A percentile compares a stretch with the other conserved stretches of the same genome.
Conservation (phyloP, 2,888 invertebrate genomes). For the Fragum fragum region DNA sequence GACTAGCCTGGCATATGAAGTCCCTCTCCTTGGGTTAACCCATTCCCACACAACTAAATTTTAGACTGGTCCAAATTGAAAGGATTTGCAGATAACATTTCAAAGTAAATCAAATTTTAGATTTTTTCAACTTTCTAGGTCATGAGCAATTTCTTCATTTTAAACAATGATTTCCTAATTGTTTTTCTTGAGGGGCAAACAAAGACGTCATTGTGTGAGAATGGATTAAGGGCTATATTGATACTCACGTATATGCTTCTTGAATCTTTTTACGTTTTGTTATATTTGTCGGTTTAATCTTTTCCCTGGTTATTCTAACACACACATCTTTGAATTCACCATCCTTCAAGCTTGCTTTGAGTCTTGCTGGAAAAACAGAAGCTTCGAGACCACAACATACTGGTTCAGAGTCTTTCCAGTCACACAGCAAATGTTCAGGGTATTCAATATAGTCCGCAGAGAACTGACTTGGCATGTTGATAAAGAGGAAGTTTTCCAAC, state of each 20-base stretch:
- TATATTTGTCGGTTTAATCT: conserved; percentile 56
- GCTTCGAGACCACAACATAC: conserved; percentile 52
- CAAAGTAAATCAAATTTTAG: too few relatives aligned
- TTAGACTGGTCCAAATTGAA: too few relatives aligned
- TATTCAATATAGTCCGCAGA: background rate
- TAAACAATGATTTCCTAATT: too few relatives aligned
- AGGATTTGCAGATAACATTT: too few relatives aligned
- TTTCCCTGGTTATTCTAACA: conserved; percentile 51
- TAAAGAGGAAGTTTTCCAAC: conserved; percentile 47
- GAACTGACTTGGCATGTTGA: conserved; percentile 34
- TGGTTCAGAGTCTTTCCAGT: background rate
- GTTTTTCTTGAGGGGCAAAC: too few relatives aligned
- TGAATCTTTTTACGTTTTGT: conserved; percentile 64
- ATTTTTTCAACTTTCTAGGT: too few relatives aligned
- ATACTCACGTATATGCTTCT: conserved; percentile 70
- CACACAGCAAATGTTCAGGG: background rate
- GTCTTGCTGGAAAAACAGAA: conserved; percentile 34
- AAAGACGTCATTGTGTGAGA: too few relatives aligned
- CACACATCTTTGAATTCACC: conserved; percentile 40
- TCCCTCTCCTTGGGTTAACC: too few relatives aligned
- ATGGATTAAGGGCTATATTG: too few relatives aligned
- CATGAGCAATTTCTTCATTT: too few relatives aligned
- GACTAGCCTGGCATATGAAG: too few relatives aligned
- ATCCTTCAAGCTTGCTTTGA: background rate
- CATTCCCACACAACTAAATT: too few relatives aligned